These are phyloP conservation scores for Graphium colonna DNA, from an alignment of 2,888 invertebrate genomes.

Conservation along the genomic window DNA sequence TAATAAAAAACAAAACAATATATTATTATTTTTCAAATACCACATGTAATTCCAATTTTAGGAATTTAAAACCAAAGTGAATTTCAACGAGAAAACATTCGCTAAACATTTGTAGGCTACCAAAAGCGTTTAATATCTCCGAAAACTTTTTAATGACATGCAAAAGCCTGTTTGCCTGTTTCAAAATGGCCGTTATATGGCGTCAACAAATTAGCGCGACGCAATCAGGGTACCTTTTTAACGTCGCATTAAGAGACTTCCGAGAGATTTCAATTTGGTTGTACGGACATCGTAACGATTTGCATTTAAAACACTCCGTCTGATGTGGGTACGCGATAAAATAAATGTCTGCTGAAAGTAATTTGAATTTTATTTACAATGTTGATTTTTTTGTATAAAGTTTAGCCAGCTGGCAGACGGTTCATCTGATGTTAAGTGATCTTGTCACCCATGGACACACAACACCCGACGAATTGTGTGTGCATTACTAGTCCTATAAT, in stretches of 20 bases:
- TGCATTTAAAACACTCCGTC: conserved; percentile 5
- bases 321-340: conserved; percentile 1
- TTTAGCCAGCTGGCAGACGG: too few relatives aligned
- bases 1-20: too few relatives aligned
- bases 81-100: too few relatives aligned
- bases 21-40: too few relatives aligned
- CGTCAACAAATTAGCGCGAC: conserved; percentile 1
- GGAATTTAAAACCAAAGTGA: too few relatives aligned
- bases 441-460: too few relatives aligned
- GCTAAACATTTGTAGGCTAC: not conserved
- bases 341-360: not conserved
- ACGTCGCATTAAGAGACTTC: conserved; percentile 8
- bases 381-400: too few relatives aligned
- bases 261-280: not conserved
- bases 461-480: too few relatives aligned
- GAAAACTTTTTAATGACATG: not conserved
- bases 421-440: too few relatives aligned
- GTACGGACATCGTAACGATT: not conserved
- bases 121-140: not conserved
- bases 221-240: conserved; percentile 1
- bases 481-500: too few relatives aligned
- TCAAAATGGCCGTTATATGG: not conserved
- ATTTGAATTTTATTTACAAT: too few relatives aligned
- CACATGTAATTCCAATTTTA: too few relatives aligned
- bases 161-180: not conserved